Conservation (phyloP, 92 coral and sea anemone species). For the Epizoanthus rinbou region DNA sequence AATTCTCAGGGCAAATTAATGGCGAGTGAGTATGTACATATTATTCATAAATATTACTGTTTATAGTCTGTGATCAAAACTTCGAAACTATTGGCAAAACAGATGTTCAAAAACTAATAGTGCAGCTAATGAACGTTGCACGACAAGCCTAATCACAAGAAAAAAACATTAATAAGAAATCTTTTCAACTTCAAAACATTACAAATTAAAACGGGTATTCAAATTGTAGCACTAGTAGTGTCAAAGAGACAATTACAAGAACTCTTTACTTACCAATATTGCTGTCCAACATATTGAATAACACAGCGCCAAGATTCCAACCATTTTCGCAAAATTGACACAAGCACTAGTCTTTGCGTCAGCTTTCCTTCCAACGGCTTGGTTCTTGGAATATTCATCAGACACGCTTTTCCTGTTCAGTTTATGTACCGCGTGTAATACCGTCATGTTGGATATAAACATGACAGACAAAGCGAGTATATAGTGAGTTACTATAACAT, state of each 20-base stretch:
- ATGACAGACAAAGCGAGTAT: conserved; percentile 63
- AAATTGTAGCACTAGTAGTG: neutral
- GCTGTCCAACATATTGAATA: conserved; percentile 87
- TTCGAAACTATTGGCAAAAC: neutral
- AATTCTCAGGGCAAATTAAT: neutral
- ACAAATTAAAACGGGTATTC: conserved; percentile 22
- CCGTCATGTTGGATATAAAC: conserved; percentile 76
- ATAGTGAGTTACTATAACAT: conserved; percentile 73
- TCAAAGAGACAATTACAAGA: neutral
- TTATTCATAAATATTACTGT: neutral
- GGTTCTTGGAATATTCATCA: conserved; percentile 65
- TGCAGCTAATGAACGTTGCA: neutral
- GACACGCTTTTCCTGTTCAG: conserved; percentile 79
- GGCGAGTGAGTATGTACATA: neutral
- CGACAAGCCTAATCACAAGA: conserved; percentile 1
- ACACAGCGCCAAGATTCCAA: conserved; percentile 79
- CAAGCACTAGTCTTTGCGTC: conserved; percentile 64
- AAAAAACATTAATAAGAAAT: neutral
- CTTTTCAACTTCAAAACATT: conserved; percentile 22
- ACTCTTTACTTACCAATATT: conserved; percentile 73
- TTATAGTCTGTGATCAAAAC: neutral
- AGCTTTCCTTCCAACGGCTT: conserved; percentile 44
- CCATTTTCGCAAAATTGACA: conserved; percentile 90
- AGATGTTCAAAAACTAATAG: neutral
- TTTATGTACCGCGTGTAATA: conserved; percentile 73